Base-by-base conservation (phyloP, 2,888 invertebrate species). In the Brassicogethes aeneus region DNA sequence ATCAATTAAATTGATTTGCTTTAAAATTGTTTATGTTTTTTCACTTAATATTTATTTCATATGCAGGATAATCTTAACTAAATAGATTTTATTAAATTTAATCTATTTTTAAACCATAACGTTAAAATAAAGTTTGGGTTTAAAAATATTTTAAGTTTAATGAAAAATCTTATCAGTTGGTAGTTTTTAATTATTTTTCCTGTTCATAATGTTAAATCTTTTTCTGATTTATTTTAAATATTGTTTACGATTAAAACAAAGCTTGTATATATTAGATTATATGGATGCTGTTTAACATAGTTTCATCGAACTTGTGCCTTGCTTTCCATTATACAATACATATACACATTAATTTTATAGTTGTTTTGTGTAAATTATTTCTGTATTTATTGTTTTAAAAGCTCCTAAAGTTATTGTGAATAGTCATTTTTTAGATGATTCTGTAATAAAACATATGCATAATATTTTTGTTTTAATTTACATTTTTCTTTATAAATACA, bases 231-330 rank as follows among this genome's bases (percentile, higher is more conserved):
- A n/a, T n/a, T n/a, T n/a, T n/a, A n/a, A n/a, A n/a, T n/a, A n/a
- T n/a, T n/a, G n/a, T n/a, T n/a, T n/a, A n/a, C n/a, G n/a, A n/a
- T n/a, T n/a, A 23, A 7, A 23, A 23, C 5, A 23, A 23, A 10
- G 5, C 23, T 23, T 23, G 23, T 23, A 23, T 23, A 23, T 23
- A 23, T 23, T 23, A 23, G 5, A 10, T 23, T 23, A 5, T n/a
- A n/a, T n/a, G 10, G 10, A 23, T 23, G 23, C 23, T 7, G 23
- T 23, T 23, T 23, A 23, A 23, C 10, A 10, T 23, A 7, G 23
- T 51, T 57, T 58, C 55, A 55, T 57, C 55, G 49, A 53, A 57
- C 52, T 55, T 59, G 60, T 60, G 60, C 61, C 59, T 61, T 60
- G 60, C 60, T 60, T 60, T 50, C 53, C 55, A 53, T 54, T 23